These are phyloP conservation scores for Atopsyche davidsoni DNA, from an alignment of 1,140 invertebrate genomes.

Conservation along the genomic window DNA sequence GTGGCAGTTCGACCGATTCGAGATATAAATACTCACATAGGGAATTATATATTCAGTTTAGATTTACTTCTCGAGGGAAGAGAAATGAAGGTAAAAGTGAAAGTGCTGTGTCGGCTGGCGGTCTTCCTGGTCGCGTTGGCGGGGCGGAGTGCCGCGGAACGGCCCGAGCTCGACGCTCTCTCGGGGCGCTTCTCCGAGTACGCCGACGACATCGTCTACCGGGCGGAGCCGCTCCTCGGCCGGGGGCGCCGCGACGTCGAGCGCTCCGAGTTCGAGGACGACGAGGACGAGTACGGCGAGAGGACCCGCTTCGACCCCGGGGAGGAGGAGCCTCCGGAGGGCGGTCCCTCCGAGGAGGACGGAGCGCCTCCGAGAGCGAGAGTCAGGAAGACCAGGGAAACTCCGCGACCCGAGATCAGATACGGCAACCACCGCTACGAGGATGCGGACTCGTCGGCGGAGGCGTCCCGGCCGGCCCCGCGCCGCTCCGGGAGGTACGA, in stretches of 20 bases:
- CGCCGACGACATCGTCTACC: conserved; percentile 12
- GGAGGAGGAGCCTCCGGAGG: conserved; percentile 32
- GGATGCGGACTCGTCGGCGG: conserved; percentile 27
- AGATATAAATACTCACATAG: conserved; percentile 29
- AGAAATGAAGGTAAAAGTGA: conserved; percentile 28
- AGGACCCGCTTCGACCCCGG: conserved; percentile 39
- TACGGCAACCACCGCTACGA: conserved; percentile 36
- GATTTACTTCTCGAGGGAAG: conserved; percentile 26
- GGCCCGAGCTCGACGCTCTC: conserved; percentile 17
- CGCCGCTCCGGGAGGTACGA: conserved; percentile 36
- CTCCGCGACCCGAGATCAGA: conserved; percentile 24
- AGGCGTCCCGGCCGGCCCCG: conserved; percentile 28
- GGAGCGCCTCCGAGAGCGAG: conserved; percentile 32
- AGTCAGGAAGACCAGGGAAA: conserved; percentile 23
- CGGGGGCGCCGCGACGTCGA: conserved; percentile 19
- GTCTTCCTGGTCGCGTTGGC: conserved; percentile 28
- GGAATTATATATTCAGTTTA: conserved; percentile 29
- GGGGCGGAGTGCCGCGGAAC: conserved; percentile 25
- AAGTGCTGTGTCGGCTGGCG: conserved; percentile 27
- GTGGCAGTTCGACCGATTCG: conserved; percentile 23
- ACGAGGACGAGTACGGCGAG: conserved; percentile 37
- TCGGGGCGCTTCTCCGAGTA: conserved; percentile 19
- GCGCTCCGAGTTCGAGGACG: conserved; percentile 33
- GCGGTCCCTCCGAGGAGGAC: conserved; percentile 32
- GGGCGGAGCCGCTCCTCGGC: not conserved